Evolutionary conservation across 1,140 invertebrate genomes (phyloP).

Genomic region (Apolygus lucorum): DNA sequence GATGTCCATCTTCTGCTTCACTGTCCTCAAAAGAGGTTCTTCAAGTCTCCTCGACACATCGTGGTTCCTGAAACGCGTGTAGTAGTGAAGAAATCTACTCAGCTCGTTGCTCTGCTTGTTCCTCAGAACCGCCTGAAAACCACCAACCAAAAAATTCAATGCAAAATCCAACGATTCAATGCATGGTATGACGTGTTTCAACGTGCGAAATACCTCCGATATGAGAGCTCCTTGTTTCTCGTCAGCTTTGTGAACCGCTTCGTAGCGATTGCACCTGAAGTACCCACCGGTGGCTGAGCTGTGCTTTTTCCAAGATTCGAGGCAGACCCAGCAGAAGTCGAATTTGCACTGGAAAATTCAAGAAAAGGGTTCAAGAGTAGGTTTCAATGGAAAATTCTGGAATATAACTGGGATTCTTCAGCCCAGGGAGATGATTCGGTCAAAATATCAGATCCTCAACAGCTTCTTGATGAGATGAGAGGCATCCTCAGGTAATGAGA

Average conservation of each 20-base stretch:
- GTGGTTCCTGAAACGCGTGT: constrained; percentile 57
- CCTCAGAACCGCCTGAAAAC: constrained; percentile 44
- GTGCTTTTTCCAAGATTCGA: constrained; percentile 66
- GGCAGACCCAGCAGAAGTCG: constrained; percentile 69
- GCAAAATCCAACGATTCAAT: too few relatives aligned
- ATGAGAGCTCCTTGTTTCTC: constrained; percentile 51
- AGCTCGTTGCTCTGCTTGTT: constrained; percentile 54
- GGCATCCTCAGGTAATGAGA: too few relatives aligned
- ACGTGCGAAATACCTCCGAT: too few relatives aligned
- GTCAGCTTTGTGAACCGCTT: constrained; percentile 56
- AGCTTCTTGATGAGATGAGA: too few relatives aligned
- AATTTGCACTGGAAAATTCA: constrained; percentile 53
- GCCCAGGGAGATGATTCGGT: too few relatives aligned
- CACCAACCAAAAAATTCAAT: too few relatives aligned
- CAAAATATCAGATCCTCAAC: too few relatives aligned
- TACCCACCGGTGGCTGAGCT: constrained; percentile 63
- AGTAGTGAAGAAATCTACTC: constrained; percentile 58
- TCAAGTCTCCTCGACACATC: constrained; percentile 55
- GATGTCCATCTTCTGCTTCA: constrained; percentile 55
- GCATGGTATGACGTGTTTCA: too few relatives aligned
- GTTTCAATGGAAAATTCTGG: too few relatives aligned
- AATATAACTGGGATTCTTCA: too few relatives aligned
- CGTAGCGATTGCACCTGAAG: constrained; percentile 62
- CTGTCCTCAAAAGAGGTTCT: constrained; percentile 50
- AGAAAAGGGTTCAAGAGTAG: not conserved